A percentile compares a stretch with the other conserved stretches of the same genome.
phyloP scores from a whole-genome alignment of 2,888 invertebrate species.

The Cremastobaeus sp. region DNA sequence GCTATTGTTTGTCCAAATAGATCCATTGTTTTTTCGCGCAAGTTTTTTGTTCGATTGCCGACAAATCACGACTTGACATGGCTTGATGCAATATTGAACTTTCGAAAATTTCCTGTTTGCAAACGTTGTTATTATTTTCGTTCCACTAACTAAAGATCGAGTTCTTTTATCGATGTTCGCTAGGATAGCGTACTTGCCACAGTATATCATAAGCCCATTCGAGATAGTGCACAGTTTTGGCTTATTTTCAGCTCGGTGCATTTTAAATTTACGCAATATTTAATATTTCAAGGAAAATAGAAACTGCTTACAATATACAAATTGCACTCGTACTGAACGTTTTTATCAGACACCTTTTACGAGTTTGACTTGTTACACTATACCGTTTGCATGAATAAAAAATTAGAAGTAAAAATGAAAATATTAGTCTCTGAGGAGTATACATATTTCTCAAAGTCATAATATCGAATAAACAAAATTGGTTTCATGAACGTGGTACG shows the following conservation, averaged over 20 bases:
- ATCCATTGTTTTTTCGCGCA: too few species aligned
- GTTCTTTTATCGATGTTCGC: conserved; percentile 35
- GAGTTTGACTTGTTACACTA: conserved; percentile 17
- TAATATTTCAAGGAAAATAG: conserved; percentile 33
- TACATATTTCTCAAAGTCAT: too few species aligned
- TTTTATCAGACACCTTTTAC: conserved; percentile 31
- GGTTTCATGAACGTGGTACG: too few species aligned
- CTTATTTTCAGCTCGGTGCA: conserved; percentile 38
- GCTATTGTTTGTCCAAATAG: neutral
- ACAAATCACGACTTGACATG: conserved; percentile 8
- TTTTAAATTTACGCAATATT: conserved; percentile 42
- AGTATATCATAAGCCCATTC: conserved; percentile 43
- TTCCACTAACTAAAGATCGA: conserved; percentile 28
- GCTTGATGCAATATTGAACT: conserved; percentile 13
- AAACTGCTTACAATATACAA: conserved; percentile 23
- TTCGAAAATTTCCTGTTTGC: conserved; percentile 22
- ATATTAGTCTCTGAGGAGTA: too few species aligned
- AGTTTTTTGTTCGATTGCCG: too few species aligned
- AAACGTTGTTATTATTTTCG: conserved; percentile 31
- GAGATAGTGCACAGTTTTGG: conserved; percentile 47
- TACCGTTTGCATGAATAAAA: conserved; percentile 16
- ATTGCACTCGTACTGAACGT: conserved; percentile 8
- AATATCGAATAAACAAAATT: conserved; percentile 4
- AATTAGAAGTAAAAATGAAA: conserved; percentile 24
- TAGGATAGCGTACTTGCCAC: conserved; percentile 1